Evolutionary conservation across 1,140 invertebrate genomes (phyloP), one percentile per base, ranked within the genome.

Genomic region (Drosophila punjabiensis): DNA sequence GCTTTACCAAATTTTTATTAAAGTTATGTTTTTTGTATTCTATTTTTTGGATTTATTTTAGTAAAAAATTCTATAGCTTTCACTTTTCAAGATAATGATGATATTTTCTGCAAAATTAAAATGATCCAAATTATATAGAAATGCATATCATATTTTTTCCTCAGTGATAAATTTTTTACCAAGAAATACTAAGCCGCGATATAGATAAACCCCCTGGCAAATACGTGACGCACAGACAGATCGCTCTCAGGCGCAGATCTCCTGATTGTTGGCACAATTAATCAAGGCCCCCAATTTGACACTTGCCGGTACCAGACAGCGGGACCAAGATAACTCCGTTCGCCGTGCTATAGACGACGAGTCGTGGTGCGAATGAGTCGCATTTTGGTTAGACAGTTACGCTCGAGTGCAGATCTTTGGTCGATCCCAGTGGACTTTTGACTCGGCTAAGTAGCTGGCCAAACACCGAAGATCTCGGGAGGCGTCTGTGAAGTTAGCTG

Each of bases 181-280:
- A 30, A 71, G 28, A 35, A 47, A 52, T 43, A 50, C 56, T 62
- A 53, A 75, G 47, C 71, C 55, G 64, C 45, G 11, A 73, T 69
- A 20, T 11, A 67, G 65, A 67, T 67, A 67, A 71, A 48, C 24
- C 32, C 11, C 43, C 45, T 10, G 20, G 37, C 55, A 74, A 76
- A 58, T 61, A 78, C 24, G 68, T 79, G 76, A 79, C 76, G 76
- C 76, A 79, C 76, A 76, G 60, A 55, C 50, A 65, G 71, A 65
- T 76, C 70, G 50, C 50, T 64, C 43, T 33, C 18, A 24, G 37
- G 18, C 45, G 39, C 30, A 68, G 50, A 71, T 71, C 68, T 62
- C 52, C 55, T 50, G 65, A 70, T 56, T 79, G 76, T 79, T 79
- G 33, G 76, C 75, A 63, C 75, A 79, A 79, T 79, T 78, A 78